Base-by-base conservation (phyloP, 2,113 vertebrate genomes). In the Eclectus roratus region DNA sequence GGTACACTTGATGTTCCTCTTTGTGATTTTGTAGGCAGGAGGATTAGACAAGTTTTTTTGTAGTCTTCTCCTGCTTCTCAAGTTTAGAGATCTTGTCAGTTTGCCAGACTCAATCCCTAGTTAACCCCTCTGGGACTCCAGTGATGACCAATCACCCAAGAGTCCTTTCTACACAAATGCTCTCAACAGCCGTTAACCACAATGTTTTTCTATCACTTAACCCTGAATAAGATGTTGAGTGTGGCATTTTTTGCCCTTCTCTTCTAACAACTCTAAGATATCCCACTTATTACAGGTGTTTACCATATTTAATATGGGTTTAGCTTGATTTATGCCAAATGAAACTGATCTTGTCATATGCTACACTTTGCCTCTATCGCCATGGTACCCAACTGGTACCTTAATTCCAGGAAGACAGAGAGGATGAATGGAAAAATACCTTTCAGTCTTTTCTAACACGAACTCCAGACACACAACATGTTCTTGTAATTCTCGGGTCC, bases 141-240 rank as follows among this genome's bases (percentile, higher is more conserved):
- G 23, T 5, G 19, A 5, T 2, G 6, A 80, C 8, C 1, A 3
- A 53, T 23, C 33, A 78, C 27, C 21, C 14, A 69, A 15, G 10
- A 35, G 25, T 41, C 9, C 43, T 49, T 44, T 25, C 61, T 13
- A 58, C 17, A 10, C 4, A 17, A 82, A 76, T 24, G 61, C 17
- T 85, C 27, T 14, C 50, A 47, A 20, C 19, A 68, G 47, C 37
- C 17, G 29, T 11, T 53, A 73, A 68, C 8, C 20, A 33, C 23
- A 39, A 12, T 11, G 39, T 70, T 86, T 61, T 39, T 37, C 24
- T 17, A 1, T 16, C 53, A 77, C 60, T 31, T 24, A n/a, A 56
- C 18, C 19, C 13, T 0, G 0, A 28, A 11, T 8, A 7, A 71
- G 17, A 33, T 2, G 3, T 4, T 58, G 56, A 71, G 29, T 58